Conservation (phyloP, 2,888 invertebrate species). For the Cantharis nigra region DNA sequence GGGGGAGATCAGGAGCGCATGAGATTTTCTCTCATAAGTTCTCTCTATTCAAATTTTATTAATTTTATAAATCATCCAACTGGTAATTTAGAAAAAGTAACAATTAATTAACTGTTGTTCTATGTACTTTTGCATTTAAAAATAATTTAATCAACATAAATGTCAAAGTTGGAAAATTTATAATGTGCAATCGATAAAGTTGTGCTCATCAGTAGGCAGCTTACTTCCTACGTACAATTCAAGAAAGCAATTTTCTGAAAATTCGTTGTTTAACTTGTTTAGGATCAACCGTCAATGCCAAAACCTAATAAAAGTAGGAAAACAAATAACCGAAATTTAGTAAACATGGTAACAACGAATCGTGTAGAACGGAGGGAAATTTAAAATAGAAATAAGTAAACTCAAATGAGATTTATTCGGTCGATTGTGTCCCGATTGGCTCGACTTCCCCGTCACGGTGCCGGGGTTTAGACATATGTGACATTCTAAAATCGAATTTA, state of each 20-base stretch:
- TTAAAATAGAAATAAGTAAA: slow-evolving; percentile 46
- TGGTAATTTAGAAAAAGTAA: not conserved
- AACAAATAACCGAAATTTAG: slow-evolving; percentile 39
- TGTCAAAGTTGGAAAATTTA: not conserved
- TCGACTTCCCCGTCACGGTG: slow-evolving; percentile 31
- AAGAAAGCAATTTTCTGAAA: slow-evolving; percentile 10
- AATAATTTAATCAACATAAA: slow-evolving; percentile 1
- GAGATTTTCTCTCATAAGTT: not conserved
- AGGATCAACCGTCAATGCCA: slow-evolving; percentile 20
- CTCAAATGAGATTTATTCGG: slow-evolving; percentile 46
- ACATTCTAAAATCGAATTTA: slow-evolving; percentile 36
- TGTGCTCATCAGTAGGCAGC: slow-evolving; percentile 7
- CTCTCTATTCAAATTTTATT: not conserved
- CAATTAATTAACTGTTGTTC: not conserved
- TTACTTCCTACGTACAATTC: slow-evolving; percentile 10
- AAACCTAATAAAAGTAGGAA: slow-evolving; percentile 30
- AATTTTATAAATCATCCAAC: not conserved
- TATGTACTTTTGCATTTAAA: not conserved
- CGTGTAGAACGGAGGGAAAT: slow-evolving; percentile 36
- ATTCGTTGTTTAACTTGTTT: slow-evolving; percentile 18
- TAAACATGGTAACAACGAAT: slow-evolving; percentile 35
- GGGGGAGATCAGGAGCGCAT: not conserved
- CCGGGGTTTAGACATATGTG: slow-evolving; percentile 39
- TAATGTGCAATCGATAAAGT: slow-evolving; percentile 1
- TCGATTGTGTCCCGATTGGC: slow-evolving; percentile 46